Base-by-base conservation (phyloP, 2,888 invertebrate species). In the Hypsopygia costalis region DNA sequence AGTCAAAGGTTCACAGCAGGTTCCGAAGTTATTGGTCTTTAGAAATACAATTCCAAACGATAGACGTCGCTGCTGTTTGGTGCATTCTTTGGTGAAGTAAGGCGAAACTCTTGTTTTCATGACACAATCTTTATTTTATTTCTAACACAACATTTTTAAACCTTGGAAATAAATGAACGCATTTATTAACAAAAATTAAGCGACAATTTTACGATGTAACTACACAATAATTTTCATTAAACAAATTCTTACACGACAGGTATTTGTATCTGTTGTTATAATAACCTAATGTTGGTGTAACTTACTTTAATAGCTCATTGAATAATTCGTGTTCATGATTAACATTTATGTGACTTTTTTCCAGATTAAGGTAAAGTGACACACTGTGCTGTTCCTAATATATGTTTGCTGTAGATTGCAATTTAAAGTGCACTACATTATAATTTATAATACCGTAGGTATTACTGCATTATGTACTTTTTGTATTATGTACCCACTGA, bases 111-210 rank as follows among this genome's bases (percentile, higher is more conserved):
- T 28, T 37, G 22, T n/a, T 36, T 59, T 62, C 52, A 62, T 69
- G 79, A 81, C 75, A 81, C 73, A 74, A 71, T 71, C 57, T 81
- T 80, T 74, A 78, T 81, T 79, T 69, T 64, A 62, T 57, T 37
- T 67, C 71, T 78, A 83, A 83, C 69, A 78, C 78, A 81, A 77
- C 67, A 69, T 72, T 71, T 49, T 64, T 63, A 69, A 67, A 69
- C 47, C 39, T 66, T 50, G 37, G 46, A 62, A 60, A 68, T 54
- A 64, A 72, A 71, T 55, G 10, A 70, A 73, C 54, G 58, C 25
- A 60, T 62, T 47, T 34, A 30, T 47, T 12, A 74, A 72, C 57
- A 46, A 25, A 71, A 74, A 51, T 38, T 39, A 72, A 73, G 69
- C 67, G 46, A 62, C 46, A 59, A 45, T 46, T 16, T 16, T 49